Evolutionary conservation across 2,113 vertebrate species (phyloP).

Genomic region (Varanus komodoensis): DNA sequence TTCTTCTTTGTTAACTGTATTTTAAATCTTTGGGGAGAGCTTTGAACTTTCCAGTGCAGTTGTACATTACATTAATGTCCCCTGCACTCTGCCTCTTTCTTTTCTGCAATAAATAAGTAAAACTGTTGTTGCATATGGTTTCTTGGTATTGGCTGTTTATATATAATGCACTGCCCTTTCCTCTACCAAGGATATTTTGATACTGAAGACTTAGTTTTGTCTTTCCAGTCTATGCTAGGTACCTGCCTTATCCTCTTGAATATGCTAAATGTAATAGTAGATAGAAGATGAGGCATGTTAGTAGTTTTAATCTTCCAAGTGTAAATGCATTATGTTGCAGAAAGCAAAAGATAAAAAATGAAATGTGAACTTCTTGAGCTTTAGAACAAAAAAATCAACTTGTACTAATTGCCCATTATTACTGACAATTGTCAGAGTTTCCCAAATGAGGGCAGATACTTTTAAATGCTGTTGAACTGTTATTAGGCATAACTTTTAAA

Average conservation of each 20-base stretch:
- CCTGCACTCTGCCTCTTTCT: constrained; percentile 19
- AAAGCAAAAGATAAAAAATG: constrained; percentile 48
- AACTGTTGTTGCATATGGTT: constrained; percentile 34
- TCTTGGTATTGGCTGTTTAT: constrained; percentile 30
- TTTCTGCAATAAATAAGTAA: constrained; percentile 38
- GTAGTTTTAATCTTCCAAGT: constrained; percentile 35
- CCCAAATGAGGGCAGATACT: constrained; percentile 63
- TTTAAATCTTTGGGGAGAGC: constrained; percentile 65
- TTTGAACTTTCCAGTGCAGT: constrained; percentile 62
- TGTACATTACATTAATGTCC: constrained; percentile 53
- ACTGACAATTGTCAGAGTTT: constrained; percentile 57
- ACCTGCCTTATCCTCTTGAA: constrained; percentile 52
- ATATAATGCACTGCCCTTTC: constrained; percentile 54
- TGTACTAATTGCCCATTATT: constrained; percentile 62
- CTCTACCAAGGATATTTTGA: constrained; percentile 52
- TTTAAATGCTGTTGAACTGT: constrained; percentile 73
- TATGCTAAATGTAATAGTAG: constrained; percentile 69
- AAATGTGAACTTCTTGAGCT: constrained; percentile 7
- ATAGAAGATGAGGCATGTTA: constrained; percentile 54
- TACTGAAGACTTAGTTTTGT: constrained; percentile 48
- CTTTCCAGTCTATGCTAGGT: constrained; percentile 57
- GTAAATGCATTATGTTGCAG: constrained; percentile 57
- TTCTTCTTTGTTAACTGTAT: constrained; percentile 49
- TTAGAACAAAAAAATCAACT: constrained; percentile 51
- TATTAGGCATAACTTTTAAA: constrained; percentile 68